Base-by-base conservation (phyloP, 2,113 vertebrate genomes). In the Gasterosteus nipponicus region DNA sequence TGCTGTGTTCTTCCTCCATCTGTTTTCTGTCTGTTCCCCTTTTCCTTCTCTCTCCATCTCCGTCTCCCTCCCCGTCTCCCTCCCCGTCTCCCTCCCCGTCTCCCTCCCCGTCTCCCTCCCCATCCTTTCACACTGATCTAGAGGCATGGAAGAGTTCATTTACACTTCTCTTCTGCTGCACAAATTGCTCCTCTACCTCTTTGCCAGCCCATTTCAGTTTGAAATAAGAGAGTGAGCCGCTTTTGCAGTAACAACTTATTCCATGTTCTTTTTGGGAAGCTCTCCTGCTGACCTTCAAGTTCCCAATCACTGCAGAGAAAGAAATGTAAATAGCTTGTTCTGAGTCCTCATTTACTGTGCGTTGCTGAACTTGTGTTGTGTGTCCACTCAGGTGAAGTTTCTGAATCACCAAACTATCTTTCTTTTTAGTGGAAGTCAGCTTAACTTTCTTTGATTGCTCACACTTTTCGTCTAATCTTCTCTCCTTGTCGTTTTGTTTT, bases 281-380 rank as follows among this genome's bases (percentile, higher is more conserved):
- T 86, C 87, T 87, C 70, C 77, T 80, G 82, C 87, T 92, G 89
- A 91, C 90, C 90, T 92, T 90, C 88, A 88, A 90, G 80, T 91
- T 87, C 86, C 86, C 87, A 89, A 92, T 92, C 86, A 88, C 86
- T 56, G 82, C 58, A 41, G 77, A 63, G 82, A 81, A 91, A 26
- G 84, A 90, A 89, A 87, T 88, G 84, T 78, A 92, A 92, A 93
- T 86, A 29, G 77, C 80, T 80, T 77, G 42, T 83, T 90, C 77
- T 8, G 71, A 83, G 83, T 78, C 67, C 72, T 81, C 74, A 57
- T 84, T 87, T 91, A 59, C 77, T 66, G 57, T 73, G 84, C 85
- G 87, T 76, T 72, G 71, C 53, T 77, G 63, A 78, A 66, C 82
- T 80, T 81, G 79, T 80, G 66, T 82, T 77, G 74, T 77, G 71